Evolutionary conservation across 2,888 invertebrate genomes (phyloP), one percentile per base, ranked within the genome.

Genomic region (Phyto melanocephala): DNA sequence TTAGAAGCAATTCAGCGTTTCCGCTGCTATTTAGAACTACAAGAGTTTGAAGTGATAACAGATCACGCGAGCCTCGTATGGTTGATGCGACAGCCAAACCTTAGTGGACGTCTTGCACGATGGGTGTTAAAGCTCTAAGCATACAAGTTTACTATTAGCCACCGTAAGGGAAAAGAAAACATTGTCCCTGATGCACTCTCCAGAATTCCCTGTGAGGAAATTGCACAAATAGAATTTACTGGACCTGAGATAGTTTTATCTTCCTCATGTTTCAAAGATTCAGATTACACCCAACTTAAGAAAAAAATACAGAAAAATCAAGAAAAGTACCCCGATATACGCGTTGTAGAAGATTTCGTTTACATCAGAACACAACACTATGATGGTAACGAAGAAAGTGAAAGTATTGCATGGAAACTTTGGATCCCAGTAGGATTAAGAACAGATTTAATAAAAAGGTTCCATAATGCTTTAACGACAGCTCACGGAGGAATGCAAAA

Each of bases 121-220:
- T 72, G 62, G 72, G 62, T 52, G 0, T 28, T 72, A 4, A 50
- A 72, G 60, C 40, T 72, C 0, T 52, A 72, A 10, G 2, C 24
- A 1, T 62, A 62, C 17, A 62, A 60, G 5, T 72, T 72, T 40
- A 40, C 28, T 0, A 28, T 62, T 4, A 72, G 62, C 13, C 72
- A 72, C 10, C 33, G 72, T 3, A 62, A 62, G 17, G 72, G 72
- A 2, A 72, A 52, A 13, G 62, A 72, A 7, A 52, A 72, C 13
- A 33, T 62, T 0, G 62, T 72, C 0, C 72, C 72, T 0, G 72
- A 72, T 17, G 72, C 62, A 1, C 13, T 70, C 0, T 58, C 56
- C 6, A 8, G 58, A 11, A 70, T 70, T 8, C 13, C 33, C 1
- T 15, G n/a, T 28, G n/a, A 7, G 0, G 28, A 6, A 3, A 28